Base-by-base conservation (phyloP, 2,888 invertebrate species). In the Buathra laborator region DNA sequence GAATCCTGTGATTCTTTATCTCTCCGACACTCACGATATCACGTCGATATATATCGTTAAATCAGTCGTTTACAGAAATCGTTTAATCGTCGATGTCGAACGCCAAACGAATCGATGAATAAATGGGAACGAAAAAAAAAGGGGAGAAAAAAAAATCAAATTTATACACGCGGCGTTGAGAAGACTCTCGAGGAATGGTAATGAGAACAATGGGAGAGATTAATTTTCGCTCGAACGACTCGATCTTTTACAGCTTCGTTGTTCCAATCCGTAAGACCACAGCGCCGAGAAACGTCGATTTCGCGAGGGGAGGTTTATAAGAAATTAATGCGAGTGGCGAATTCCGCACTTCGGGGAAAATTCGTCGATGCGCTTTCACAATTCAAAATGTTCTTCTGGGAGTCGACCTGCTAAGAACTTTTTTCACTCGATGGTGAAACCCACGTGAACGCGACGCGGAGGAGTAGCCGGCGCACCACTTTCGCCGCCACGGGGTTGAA, bases 161-260 rank as follows among this genome's bases (percentile, higher is more conserved):
- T 66, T 72, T 29, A 56, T 53, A n/a, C 19, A 24, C n/a, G 24
- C 59, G n/a, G 14, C 67, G 2, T 12, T 7, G 67, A 37, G 2
- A 14, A 24, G 29, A 59, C 24, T 14, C 19, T 9, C 12, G 56
- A 44, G 44, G 14, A 59, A 44, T 59, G 68, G 24, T 59, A 62
- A 43, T 29, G 68, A 48, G 81, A 74, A 67, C 46, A 81, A 68
- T 68, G 59, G 59, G 32, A 62, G 67, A 81, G 67, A 81, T 81
- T 56, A 74, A 81, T 81, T 81, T 74, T 48, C 81, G 53, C 67
- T 74, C 48, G 56, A 59, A 46, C 67, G 48, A 46, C 19, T 53
- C 32, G 16, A 53, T 32, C 48, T 7, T 37, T 7, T 9, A 0
- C 37, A 9, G 51, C n/a, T 51, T 48, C 9, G n/a, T 24, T 32